These are phyloP conservation scores for Ianthella basta DNA, from an alignment of 37 sponge, comb jelly and placozoan genomes.

Conservation along the genomic window DNA sequence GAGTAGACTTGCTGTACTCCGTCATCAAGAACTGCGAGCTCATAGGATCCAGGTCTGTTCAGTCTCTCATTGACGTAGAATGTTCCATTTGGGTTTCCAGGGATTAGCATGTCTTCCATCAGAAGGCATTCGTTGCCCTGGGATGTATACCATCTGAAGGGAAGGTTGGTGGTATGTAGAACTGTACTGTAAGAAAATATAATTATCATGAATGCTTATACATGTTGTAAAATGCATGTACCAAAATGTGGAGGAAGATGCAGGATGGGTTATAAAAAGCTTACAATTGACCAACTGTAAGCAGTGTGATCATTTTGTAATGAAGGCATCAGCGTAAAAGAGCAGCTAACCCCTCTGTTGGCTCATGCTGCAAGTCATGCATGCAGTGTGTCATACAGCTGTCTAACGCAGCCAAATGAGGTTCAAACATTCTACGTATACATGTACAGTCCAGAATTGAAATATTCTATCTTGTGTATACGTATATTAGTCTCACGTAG, in stretches of 20 bases:
- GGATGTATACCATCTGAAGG: background rate
- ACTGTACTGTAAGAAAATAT: background rate
- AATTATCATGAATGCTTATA: background rate
- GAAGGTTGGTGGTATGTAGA: background rate
- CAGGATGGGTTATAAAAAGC: no score
- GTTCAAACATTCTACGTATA: no score
- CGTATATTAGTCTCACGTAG: no score
- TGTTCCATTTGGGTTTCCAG: constrained; percentile 9
- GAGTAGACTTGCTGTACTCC: background rate
- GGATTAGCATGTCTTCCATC: background rate
- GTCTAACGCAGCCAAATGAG: no score
- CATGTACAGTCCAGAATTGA: no score
- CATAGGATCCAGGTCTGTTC: background rate
- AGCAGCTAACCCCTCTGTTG: no score
- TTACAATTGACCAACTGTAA: no score
- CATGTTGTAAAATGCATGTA: background rate
- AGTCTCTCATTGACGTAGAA: background rate
- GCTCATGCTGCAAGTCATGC: no score
- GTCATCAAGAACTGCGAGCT: constrained; percentile 3
- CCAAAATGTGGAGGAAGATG: background rate
- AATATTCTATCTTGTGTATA: no score
- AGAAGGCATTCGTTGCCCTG: background rate
- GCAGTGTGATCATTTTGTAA: no score
- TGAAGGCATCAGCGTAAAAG: no score
- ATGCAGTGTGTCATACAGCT: no score